phyloP scores from a whole-genome alignment of 2,113 vertebrate species.

The Clarias macrocephalus region DNA sequence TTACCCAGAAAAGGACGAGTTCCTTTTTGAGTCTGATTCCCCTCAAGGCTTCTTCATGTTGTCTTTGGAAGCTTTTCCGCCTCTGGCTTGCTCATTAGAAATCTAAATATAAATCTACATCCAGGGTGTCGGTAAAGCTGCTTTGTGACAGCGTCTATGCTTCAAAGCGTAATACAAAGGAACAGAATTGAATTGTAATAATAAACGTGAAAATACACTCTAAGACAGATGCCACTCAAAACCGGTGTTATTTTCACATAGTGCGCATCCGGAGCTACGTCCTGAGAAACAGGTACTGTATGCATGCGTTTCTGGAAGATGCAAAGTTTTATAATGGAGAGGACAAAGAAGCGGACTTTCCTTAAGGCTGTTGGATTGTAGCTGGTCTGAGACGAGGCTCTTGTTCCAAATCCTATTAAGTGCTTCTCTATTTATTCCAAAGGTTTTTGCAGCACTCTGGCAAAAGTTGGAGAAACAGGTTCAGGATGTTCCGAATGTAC shows the following conservation, averaged over 20 bases:
- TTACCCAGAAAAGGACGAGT: neutral
- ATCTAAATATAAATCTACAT: constrained; percentile 1
- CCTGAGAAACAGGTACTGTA: neutral
- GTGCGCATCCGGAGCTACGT: neutral
- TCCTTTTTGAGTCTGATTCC: neutral
- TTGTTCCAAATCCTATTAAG: neutral
- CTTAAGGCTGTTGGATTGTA: neutral
- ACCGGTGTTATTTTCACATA: neutral
- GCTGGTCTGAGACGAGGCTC: neutral
- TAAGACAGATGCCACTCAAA: neutral
- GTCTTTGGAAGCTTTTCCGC: neutral
- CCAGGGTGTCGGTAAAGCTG: neutral
- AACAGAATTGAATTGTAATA: neutral
- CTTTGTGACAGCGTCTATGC: neutral
- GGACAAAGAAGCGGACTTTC: neutral
- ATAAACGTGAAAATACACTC: neutral
- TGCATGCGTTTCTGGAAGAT: neutral
- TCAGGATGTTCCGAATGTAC: neutral
- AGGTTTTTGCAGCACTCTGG: neutral
- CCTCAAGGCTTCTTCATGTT: neutral
- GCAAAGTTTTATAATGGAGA: neutral
- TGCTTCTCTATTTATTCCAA: neutral
- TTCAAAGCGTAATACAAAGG: neutral
- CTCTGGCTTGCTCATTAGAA: constrained; percentile 6
- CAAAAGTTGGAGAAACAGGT: neutral